A percentile compares a stretch with the other conserved stretches of the same genome.
These are phyloP conservation scores for Gonatopus flavifemur DNA, from an alignment of 1,140 invertebrate species.

Conservation along the genomic window DNA sequence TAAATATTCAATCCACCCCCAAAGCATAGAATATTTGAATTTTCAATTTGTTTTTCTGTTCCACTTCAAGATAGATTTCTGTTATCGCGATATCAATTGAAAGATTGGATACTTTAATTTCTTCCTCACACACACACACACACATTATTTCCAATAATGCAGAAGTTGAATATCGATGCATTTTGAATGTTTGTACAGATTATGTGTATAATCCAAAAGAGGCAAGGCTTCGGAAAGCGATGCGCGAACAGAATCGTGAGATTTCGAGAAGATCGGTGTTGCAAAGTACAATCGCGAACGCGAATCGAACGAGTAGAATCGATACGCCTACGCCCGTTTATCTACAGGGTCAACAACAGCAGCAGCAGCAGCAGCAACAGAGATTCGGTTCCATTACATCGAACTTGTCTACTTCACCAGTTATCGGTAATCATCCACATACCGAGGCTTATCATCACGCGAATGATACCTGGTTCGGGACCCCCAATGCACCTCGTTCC, in stretches of 20 bases:
- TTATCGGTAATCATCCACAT: conserved; percentile 35
- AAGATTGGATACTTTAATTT: too few species aligned
- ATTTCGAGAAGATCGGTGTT: conserved; percentile 50
- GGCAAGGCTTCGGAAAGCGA: conserved; percentile 64
- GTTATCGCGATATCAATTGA: too few species aligned
- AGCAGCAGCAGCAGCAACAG: background rate
- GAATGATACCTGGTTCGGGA: conserved; percentile 49
- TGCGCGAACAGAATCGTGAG: conserved; percentile 60
- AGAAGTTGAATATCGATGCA: too few species aligned
- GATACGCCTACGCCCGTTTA: conserved; percentile 4
- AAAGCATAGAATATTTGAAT: too few species aligned
- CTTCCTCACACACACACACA: too few species aligned
- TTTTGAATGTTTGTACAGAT: too few species aligned
- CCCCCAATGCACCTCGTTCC: conserved; percentile 39
- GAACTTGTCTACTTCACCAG: conserved; percentile 40
- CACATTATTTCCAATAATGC: too few species aligned
- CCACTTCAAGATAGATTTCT: too few species aligned
- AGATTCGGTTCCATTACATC: conserved; percentile 31
- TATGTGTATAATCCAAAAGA: conserved; percentile 70
- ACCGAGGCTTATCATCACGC: conserved; percentile 36
- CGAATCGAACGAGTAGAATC: conserved; percentile 18
- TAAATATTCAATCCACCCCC: too few species aligned
- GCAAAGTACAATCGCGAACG: conserved; percentile 32
- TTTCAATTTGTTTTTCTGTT: too few species aligned
- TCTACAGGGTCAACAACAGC: conserved; percentile 21